Conservation (phyloP, 2,888 invertebrate species). For the Melitaea athalia region DNA sequence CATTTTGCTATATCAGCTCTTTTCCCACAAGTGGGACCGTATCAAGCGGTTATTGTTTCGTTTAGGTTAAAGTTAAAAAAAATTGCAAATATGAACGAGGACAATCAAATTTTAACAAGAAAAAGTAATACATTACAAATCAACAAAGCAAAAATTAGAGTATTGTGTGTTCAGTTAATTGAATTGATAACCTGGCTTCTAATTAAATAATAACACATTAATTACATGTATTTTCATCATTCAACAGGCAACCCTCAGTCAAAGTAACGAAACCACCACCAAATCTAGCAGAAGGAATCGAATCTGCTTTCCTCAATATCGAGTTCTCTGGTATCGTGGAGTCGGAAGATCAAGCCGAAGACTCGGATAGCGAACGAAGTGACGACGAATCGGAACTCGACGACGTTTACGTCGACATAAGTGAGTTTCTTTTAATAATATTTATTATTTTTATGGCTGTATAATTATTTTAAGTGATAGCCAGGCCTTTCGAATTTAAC, state of each 20-base stretch:
- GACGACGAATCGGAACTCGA: conserved; percentile 72
- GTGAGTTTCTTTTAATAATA: conserved; percentile 50
- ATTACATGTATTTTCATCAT: too few relatives aligned
- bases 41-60: too few relatives aligned
- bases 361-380: conserved; percentile 68
- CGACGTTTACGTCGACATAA: conserved; percentile 74
- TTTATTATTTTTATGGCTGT: background rate
- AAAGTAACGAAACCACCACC: conserved; percentile 72
- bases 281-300: conserved; percentile 73
- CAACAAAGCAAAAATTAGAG: too few relatives aligned
- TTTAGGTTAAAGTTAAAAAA: too few relatives aligned
- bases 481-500: too few relatives aligned
- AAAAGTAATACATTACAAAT: too few relatives aligned
- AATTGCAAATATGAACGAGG: too few relatives aligned
- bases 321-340: conserved; percentile 80
- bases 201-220: background rate
- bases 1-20: too few relatives aligned
- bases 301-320: conserved; percentile 78
- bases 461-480: background rate
- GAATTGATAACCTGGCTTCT: too few relatives aligned
- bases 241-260: conserved; percentile 67
- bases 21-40: too few relatives aligned
- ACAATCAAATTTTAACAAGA: too few relatives aligned
- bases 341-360: conserved; percentile 68
- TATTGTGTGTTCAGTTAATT: too few relatives aligned